These are phyloP conservation scores for Brachionus calyciflorus DNA, from an alignment of 1,140 invertebrate genomes.

Conservation along the genomic window DNA sequence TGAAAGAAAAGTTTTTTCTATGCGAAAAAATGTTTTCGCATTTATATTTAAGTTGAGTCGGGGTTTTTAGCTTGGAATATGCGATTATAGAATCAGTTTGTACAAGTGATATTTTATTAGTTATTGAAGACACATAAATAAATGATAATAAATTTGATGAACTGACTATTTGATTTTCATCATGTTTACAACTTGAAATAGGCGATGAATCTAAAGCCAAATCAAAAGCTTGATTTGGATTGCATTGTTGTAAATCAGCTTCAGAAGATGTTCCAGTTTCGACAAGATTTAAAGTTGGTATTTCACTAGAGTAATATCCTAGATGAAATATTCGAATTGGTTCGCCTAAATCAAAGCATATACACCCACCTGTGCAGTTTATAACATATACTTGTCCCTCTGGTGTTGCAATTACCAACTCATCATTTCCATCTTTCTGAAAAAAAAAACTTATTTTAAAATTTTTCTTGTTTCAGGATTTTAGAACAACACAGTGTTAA, in stretches of 20 bases:
- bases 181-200: not conserved
- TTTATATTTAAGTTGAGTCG: slow-evolving; percentile 7
- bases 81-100: slow-evolving; percentile 25
- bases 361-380: not conserved
- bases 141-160: not conserved
- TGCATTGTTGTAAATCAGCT: slow-evolving; percentile 1
- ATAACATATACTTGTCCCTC: slow-evolving; percentile 24
- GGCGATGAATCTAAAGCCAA: slow-evolving; percentile 6
- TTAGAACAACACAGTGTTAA: too few relatives aligned
- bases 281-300: not conserved
- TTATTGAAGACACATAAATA: slow-evolving; percentile 28
- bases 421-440: slow-evolving; percentile 46
- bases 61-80: not conserved
- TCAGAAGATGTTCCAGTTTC: slow-evolving; percentile 28
- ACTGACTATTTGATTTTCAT: not conserved
- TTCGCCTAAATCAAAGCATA: slow-evolving; percentile 38
- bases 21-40: slow-evolving; percentile 37
- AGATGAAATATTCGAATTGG: slow-evolving; percentile 34
- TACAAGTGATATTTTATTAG: slow-evolving; percentile 16
- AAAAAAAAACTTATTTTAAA: not conserved
- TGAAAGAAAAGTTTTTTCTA: slow-evolving; percentile 25
- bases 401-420: slow-evolving; percentile 1
- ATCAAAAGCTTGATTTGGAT: slow-evolving; percentile 13
- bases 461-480: too few relatives aligned
- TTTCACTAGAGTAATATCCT: slow-evolving; percentile 25